phyloP scores from a whole-genome alignment of 2,113 vertebrate genomes.

The Rhineura floridana region DNA sequence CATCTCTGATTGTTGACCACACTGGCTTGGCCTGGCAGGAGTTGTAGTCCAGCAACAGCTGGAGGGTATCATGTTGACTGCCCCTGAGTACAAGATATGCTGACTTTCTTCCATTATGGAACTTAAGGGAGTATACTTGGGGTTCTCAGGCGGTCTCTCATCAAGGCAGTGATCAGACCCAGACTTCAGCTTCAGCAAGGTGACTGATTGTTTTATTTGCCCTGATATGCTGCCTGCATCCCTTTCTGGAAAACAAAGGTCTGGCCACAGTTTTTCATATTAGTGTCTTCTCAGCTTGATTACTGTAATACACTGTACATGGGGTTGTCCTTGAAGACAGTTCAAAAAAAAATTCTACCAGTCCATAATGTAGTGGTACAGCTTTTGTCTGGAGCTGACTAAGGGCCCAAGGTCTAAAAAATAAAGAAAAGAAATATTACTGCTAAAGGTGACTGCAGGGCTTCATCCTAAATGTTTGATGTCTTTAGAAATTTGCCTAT shows the following conservation, averaged over 20 bases:
- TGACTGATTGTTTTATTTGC: not conserved
- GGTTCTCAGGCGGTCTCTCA: not conserved
- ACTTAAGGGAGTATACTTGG: not conserved
- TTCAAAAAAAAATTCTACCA: not conserved
- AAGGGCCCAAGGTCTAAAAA: not conserved
- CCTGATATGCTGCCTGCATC: not conserved
- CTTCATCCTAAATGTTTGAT: not conserved
- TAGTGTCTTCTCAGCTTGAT: not conserved
- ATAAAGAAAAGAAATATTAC: too few relatives aligned
- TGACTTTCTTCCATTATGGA: not conserved
- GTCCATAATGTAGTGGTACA: not conserved
- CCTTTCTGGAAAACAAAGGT: not conserved
- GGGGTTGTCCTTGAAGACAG: not conserved
- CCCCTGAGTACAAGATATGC: not conserved
- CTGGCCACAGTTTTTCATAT: not conserved
- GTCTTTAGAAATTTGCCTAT: not conserved
- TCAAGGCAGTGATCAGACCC: not conserved
- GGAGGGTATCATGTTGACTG: too few relatives aligned
- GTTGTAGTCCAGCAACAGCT: too few relatives aligned
- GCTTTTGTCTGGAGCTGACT: not conserved
- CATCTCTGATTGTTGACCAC: too few relatives aligned
- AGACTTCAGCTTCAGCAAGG: not conserved
- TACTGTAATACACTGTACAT: not conserved
- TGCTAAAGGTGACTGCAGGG: not conserved
- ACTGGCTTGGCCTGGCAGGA: too few relatives aligned